Evolutionary conservation across 2,113 vertebrate genomes (phyloP).

Genomic region (Scomber colias): DNA sequence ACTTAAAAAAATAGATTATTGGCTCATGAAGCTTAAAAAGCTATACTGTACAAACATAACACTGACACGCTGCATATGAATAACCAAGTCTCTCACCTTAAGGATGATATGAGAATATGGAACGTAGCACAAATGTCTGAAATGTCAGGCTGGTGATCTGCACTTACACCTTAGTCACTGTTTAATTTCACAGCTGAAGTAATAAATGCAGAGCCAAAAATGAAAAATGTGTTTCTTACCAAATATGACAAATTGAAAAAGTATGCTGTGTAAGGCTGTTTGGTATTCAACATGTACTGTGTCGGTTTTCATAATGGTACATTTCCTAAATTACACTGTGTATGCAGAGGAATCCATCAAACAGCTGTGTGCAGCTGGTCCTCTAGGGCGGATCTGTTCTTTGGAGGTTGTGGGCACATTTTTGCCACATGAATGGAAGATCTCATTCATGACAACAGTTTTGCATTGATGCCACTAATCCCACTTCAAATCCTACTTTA

Average conservation of each 20-base stretch:
- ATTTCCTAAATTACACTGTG: conserved; percentile 10
- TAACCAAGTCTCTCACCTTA: background rate
- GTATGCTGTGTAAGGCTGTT: background rate
- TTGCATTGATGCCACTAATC: background rate
- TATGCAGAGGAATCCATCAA: background rate
- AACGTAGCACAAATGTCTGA: background rate
- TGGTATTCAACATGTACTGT: conserved; percentile 6
- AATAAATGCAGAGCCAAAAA: conserved; percentile 11
- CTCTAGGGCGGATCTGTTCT: background rate
- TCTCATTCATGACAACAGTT: background rate
- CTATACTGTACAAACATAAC: conserved; percentile 25
- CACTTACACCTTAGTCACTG: conserved; percentile 13
- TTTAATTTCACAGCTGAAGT: conserved; percentile 36
- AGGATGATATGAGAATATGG: background rate
- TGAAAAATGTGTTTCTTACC: conserved; percentile 26
- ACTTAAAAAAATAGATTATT: background rate
- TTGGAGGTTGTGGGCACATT: background rate
- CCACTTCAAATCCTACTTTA: background rate
- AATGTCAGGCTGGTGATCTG: conserved; percentile 13
- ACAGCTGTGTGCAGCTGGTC: conserved; percentile 1
- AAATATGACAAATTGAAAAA: conserved; percentile 28
- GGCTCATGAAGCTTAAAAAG: conserved; percentile 21
- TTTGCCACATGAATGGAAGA: no score
- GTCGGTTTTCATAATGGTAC: background rate
- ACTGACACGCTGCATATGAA: conserved; percentile 14